Evolutionary conservation across 2,888 invertebrate genomes (phyloP), one percentile per base, ranked within the genome.

Genomic region (Coleophora deauratella): DNA sequence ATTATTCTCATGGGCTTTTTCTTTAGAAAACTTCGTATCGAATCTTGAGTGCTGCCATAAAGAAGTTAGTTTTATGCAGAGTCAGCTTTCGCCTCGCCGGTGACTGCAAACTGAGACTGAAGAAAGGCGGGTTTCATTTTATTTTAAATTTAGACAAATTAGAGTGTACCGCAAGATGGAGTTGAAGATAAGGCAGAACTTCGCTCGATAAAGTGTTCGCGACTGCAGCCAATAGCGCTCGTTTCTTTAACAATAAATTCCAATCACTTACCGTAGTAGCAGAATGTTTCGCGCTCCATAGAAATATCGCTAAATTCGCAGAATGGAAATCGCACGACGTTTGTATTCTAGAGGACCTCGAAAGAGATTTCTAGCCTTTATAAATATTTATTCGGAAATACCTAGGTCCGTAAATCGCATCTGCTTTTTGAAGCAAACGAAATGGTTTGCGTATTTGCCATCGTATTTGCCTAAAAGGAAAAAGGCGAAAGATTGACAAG

Each of bases 1-100:
- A 54, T 62, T 67, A 69, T 68, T 71, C 70, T 68, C 61, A 57
- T 60, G 66, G 68, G 61, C 59, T 72, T 68, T 70, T 67, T 60
- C 59, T 68, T 54, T 59, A 50, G 59, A 51, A 62, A 71, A 70
- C 54, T 72, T 67, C 54, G 46, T 54, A 62, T 62, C 62, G 59
- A 68, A 66, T 65, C 66, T 65, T 60, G 52, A 55, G 59, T 56
- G 57, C 55, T 55, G 55, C 55, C 55, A 50, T 62, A 59, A 71
- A 62, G 59, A 63, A 68, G 64, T 60, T 65, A 42, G 41, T 41
- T 44, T 44, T 45, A 42, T 38, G 37, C 21, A 32, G 12, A 15
- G 33, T 21, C 38, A 21, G 32, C 37, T 21, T n/a, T 21, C 21
- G 3, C 31, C 9, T 31, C 31, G 21, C 3, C 21, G 3, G 21